phyloP scores from a whole-genome alignment of 2,797 vertebrate genomes.

The Sebastiscus albofasciatus region DNA sequence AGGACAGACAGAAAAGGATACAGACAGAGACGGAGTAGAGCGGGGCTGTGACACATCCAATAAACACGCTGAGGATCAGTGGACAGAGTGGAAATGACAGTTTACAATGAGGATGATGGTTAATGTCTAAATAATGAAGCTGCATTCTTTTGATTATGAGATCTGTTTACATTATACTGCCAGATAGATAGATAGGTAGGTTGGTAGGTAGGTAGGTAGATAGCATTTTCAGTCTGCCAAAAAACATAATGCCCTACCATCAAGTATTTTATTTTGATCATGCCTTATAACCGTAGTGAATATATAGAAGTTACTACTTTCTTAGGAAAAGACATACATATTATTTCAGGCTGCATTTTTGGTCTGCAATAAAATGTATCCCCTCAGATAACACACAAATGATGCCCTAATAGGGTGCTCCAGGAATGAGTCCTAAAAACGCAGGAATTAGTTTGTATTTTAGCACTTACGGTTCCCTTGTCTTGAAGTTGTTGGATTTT shows the following conservation, averaged over 20 bases:
- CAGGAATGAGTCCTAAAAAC: too few relatives aligned
- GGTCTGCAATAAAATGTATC: too few relatives aligned
- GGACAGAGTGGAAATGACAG: constrained; percentile 37
- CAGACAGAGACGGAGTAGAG: constrained; percentile 50
- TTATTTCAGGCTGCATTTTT: not conserved
- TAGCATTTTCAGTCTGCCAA: too few relatives aligned
- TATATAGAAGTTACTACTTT: not conserved
- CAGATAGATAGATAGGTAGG: not conserved
- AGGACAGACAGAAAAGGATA: constrained; percentile 52
- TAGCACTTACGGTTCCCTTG: too few relatives aligned
- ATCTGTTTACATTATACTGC: not conserved
- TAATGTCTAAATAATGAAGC: constrained; percentile 17
- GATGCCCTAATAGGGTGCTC: too few relatives aligned
- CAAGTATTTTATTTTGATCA: not conserved
- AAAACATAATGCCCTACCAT: not conserved
- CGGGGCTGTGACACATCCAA: constrained; percentile 21
- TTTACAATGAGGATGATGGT: constrained; percentile 25
- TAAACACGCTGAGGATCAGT: constrained; percentile 54
- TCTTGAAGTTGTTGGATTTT: too few relatives aligned
- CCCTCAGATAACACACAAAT: too few relatives aligned
- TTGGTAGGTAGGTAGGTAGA: not conserved
- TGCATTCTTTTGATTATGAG: constrained; percentile 4
- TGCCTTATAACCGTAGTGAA: not conserved
- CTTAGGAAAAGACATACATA: not conserved
- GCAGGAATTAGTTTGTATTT: too few relatives aligned